A percentile compares a stretch with the other conserved stretches of the same genome.
phyloP scores from a whole-genome alignment of 2,113 vertebrate species.

The Saccopteryx bilineata region DNA sequence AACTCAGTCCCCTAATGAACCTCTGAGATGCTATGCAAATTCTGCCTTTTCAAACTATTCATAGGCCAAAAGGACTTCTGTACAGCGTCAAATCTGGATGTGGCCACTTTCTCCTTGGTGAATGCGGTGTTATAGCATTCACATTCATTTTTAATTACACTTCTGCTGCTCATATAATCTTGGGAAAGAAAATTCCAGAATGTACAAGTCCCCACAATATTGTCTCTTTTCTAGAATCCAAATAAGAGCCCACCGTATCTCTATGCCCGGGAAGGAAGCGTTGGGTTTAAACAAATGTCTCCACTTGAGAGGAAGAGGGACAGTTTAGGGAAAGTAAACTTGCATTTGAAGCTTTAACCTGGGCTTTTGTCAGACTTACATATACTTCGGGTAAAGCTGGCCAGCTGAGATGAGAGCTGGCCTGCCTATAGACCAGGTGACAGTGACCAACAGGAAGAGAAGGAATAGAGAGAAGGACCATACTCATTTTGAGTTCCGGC shows the following conservation, averaged over 20 bases:
- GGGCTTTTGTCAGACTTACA: constrained; percentile 87
- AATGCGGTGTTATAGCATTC: constrained; percentile 38
- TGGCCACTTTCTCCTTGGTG: not conserved
- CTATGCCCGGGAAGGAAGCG: constrained; percentile 83
- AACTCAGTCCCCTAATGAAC: not conserved
- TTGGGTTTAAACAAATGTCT: constrained; percentile 86
- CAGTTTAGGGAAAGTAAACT: constrained; percentile 74
- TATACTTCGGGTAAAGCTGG: constrained; percentile 86
- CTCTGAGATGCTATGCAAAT: not conserved
- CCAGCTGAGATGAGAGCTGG: constrained; percentile 87
- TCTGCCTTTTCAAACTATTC: not conserved
- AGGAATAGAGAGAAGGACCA: constrained; percentile 83
- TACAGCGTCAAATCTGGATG: not conserved
- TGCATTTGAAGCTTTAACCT: constrained; percentile 86
- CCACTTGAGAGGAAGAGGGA: constrained; percentile 81
- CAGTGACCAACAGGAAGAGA: constrained; percentile 88
- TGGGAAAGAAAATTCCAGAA: constrained; percentile 76
- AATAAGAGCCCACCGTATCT: constrained; percentile 82
- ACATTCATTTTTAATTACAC: constrained; percentile 81
- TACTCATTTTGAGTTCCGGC: constrained; percentile 76
- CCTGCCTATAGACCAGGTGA: constrained; percentile 87
- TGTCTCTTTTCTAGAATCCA: constrained; percentile 80
- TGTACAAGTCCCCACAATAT: constrained; percentile 81
- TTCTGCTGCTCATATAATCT: constrained; percentile 77
- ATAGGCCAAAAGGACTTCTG: not conserved